Evolutionary conservation across 2,888 invertebrate genomes (phyloP).

Genomic region (Pediacus dermestoides): DNA sequence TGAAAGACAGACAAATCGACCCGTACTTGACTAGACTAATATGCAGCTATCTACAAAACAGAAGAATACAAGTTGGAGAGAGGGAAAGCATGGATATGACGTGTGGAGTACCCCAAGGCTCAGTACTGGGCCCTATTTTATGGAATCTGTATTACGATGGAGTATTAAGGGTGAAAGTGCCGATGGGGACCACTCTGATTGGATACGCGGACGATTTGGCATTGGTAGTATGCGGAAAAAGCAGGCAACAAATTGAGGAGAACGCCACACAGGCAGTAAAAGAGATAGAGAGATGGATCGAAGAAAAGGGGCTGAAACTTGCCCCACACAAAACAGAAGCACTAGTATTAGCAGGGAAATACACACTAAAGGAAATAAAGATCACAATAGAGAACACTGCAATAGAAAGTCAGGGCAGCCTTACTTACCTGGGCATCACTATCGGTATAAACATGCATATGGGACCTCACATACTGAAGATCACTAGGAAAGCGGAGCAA

Average conservation of each 20-base stretch:
- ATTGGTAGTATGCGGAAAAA: conserved; percentile 6
- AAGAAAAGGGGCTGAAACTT: conserved; percentile 9
- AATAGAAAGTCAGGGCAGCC: too few relatives aligned
- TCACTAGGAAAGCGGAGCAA: too few relatives aligned
- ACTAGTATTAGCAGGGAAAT: conserved; percentile 11
- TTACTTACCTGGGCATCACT: too few relatives aligned
- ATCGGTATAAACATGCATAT: too few relatives aligned
- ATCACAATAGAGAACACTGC: too few relatives aligned
- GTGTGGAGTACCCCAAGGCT: conserved; percentile 15
- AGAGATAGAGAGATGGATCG: conserved; percentile 4
- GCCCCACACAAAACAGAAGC: conserved; percentile 17
- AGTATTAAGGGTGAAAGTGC: conserved; percentile 5
- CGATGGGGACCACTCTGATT: neutral
- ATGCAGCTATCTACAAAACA: conserved; percentile 13
- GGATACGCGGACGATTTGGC: conserved; percentile 10
- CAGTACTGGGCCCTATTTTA: conserved; percentile 7
- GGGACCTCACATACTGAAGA: too few relatives aligned
- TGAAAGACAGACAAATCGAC: conserved; percentile 5
- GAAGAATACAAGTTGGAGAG: neutral
- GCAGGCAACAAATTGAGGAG: conserved; percentile 5
- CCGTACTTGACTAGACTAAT: conserved; percentile 14
- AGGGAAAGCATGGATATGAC: conserved; percentile 5
- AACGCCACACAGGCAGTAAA: neutral
- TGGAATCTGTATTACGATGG: conserved; percentile 13
- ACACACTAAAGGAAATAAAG: conserved; percentile 2